Evolutionary conservation across 1,140 invertebrate genomes (phyloP), one percentile per base, ranked within the genome.

Genomic region (Microvelia longipes): DNA sequence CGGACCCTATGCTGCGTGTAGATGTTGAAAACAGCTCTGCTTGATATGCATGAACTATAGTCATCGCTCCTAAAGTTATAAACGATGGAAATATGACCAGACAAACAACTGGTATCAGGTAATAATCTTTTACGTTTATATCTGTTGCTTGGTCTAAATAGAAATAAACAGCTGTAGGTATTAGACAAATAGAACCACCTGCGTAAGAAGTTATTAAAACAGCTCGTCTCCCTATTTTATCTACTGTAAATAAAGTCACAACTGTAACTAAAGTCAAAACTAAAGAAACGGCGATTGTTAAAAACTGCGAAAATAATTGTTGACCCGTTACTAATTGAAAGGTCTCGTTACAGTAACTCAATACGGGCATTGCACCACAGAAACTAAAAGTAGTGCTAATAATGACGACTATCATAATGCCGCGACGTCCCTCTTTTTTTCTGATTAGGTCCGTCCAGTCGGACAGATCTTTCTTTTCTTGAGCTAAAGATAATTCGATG

Each of bases 181-280:
- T 69, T 26, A 76, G 67, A 1, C 73, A 74, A 15, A 74, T 71
- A 14, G 77, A 27, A 1, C 80, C 71, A 68, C 66, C 71, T 13
- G 29, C 25, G 11, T 66, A 67, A 0, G 83, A 84, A 1, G 82
- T 71, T 1, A 85, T 74, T 0, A 87, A 76, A 5, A 87, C 76
- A 50, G 83, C 78, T 68, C 82, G 80, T 68, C 85, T 75, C 2
- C 81, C 82, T 1, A 77, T 71, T 62, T 76, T 64, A 26, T 64
- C 62, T 5, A 64, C 25, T 5, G 25, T 24, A 25, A 64, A 64
- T 5, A 64, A 5, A 5, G 62, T 64, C 2, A 64, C 25, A 2
- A 64, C 62, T 2, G 62, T 15, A 24, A 64, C 62, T 13, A 64
- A 5, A 64, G 15, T 64, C 15, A 64, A 26, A 5, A 15, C 24